Conservation (phyloP, 1,140 invertebrate genomes). For the Papilio aristodemus region DNA sequence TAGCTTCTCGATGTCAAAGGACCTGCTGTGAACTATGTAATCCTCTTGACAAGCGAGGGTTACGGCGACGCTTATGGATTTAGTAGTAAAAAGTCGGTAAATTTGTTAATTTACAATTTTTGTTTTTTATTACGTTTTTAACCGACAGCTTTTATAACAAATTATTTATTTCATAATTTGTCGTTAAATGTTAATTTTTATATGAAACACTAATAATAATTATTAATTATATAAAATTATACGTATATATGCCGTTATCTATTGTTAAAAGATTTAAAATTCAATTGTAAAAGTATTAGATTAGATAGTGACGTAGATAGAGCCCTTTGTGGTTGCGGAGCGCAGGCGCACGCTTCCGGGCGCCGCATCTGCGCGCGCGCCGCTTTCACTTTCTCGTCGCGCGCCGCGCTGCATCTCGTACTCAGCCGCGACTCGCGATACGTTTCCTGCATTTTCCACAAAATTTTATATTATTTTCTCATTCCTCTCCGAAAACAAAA, state of each 20-base stretch:
- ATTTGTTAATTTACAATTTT: slow-evolving; percentile 55
- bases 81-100: slow-evolving; percentile 78
- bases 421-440: slow-evolving; percentile 52
- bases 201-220: neutral
- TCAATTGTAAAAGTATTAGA: slow-evolving; percentile 33
- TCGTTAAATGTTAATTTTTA: neutral
- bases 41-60: slow-evolving; percentile 55
- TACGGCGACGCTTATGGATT: slow-evolving; percentile 74
- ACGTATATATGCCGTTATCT: neutral
- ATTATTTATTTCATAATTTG: neutral
- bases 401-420: slow-evolving; percentile 65
- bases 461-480: slow-evolving; percentile 48
- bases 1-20: slow-evolving; percentile 39
- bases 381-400: slow-evolving; percentile 77
- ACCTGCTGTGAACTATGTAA: slow-evolving; percentile 59
- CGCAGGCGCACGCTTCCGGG: slow-evolving; percentile 71
- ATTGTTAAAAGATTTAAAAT: neutral
- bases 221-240: neutral
- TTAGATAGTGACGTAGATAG: slow-evolving; percentile 39
- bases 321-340: slow-evolving; percentile 60
- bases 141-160: neutral
- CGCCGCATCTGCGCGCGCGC: slow-evolving; percentile 70
- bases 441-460: slow-evolving; percentile 66
- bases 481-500: slow-evolving; percentile 54
- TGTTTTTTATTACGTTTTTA: neutral